A percentile compares a stretch with the other conserved stretches of the same genome.
These are phyloP conservation scores for Mixornis gularis DNA, from an alignment of 2,113 vertebrate genomes.

Conservation along the genomic window DNA sequence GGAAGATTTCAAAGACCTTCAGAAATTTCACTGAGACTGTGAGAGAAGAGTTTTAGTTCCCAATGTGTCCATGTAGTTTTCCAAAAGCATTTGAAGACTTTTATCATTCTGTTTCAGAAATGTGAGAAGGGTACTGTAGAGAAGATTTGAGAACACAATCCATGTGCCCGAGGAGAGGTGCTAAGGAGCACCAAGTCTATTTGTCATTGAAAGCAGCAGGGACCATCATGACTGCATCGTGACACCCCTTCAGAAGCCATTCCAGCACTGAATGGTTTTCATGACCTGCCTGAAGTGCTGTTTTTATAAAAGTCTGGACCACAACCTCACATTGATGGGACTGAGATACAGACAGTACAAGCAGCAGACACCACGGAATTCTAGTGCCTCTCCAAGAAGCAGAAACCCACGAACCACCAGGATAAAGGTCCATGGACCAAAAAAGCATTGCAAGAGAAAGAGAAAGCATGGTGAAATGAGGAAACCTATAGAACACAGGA, in stretches of 20 bases:
- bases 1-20: slow-evolving; percentile 24
- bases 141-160: not conserved
- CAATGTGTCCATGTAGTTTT: not conserved
- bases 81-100: not conserved
- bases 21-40: not conserved
- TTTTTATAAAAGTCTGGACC: not conserved
- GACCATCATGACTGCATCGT: not conserved
- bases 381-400: not conserved
- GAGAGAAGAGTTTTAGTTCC: not conserved
- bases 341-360: not conserved
- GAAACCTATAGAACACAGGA: not conserved
- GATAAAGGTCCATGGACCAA: not conserved
- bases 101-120: not conserved
- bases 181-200: not conserved
- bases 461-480: not conserved
- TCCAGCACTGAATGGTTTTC: not conserved
- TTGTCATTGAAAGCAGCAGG: not conserved
- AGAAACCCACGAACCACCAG: not conserved
- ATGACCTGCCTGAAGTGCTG: not conserved
- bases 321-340: not conserved
- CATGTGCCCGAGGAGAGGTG: not conserved
- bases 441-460: not conserved
- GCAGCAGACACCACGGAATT: not conserved
- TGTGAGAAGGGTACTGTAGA: not conserved
- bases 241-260: not conserved